Evolutionary conservation across 2,888 invertebrate genomes (phyloP), one percentile per base, ranked within the genome.

Genomic region (Spatulosminthurus flaviceps): DNA sequence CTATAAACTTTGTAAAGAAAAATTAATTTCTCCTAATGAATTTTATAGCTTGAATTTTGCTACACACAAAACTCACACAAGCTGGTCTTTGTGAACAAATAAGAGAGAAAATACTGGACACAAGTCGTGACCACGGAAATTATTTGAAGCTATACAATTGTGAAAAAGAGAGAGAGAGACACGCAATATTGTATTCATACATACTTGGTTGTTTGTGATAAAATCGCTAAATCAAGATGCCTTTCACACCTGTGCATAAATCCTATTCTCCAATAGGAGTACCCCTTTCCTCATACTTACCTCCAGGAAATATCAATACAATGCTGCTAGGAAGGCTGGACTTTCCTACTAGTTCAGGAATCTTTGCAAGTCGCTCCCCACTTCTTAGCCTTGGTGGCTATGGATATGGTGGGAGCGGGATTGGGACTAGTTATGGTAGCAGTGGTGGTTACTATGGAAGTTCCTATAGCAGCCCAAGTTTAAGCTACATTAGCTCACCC

Each of bases 271-370:
- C 21, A 61, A n/a, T 51, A 26, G 42, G 75, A 41, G 7, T n/a
- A 2, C 29, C 76, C n/a, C 41, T 71, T 0, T 34, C 76, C 41
- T 74, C 79, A 7, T 79, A 79, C 70, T 28, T 79, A 11, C 74
- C 75, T 0, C 66, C 72, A 7, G 74, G 79, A 7, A 28, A 78
- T 42, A 26, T 75, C 16, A 79, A 76, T 34, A 70, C 80, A 4
- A 76, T 76, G 41, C 74, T 81, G 19, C 51, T 78, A 13, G 80
- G 81, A 21, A 61, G 80, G 26, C 28, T 77, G 51, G 80, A 80
- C 74, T 78, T 71, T 73, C 26, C 66, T 24, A 1, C 1, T 4
- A 41, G 61, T 43, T 29, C 43, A 7, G 42, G 42, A 13, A n/a
- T 29, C 21, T 66, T 34, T 21, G 72, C 67, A 7, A 69, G 41